Conservation (phyloP, 2,113 vertebrate genomes). For the Climacteris rufus region DNA sequence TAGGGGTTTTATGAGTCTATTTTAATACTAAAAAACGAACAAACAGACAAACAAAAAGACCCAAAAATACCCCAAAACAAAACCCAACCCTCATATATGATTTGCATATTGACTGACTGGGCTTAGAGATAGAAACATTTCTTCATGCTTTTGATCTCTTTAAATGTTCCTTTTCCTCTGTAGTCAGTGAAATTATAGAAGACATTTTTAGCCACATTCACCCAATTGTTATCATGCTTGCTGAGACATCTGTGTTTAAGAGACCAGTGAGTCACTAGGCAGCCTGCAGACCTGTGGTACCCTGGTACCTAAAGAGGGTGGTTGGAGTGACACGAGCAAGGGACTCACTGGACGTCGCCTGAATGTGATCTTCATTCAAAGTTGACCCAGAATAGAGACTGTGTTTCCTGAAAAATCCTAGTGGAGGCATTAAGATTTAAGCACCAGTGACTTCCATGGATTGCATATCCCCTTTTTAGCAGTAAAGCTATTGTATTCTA, state of each 20-base stretch:
- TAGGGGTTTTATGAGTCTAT: background rate
- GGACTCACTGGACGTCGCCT: background rate
- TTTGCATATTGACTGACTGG: background rate
- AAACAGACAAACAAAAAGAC: background rate
- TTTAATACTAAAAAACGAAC: background rate
- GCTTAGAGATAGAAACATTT: background rate
- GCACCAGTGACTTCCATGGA: background rate
- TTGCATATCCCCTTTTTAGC: background rate
- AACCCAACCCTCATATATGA: background rate
- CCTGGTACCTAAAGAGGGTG: rapidly evolving
- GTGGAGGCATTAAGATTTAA: background rate
- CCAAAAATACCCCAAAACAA: background rate
- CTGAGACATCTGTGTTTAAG: background rate
- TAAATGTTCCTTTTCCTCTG: background rate
- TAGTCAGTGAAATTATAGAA: background rate
- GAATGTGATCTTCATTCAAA: background rate
- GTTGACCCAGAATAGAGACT: background rate
- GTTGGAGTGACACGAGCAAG: background rate
- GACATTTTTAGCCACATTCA: background rate
- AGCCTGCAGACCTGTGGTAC: background rate
- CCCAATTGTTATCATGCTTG: background rate
- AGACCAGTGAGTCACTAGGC: background rate
- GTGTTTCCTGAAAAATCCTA: background rate
- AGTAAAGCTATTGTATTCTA: background rate
- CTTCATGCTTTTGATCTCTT: background rate